Percentiles rank a stretch among this genome's conserved stretches.
Evolutionary conservation across 2,113 vertebrate genomes (phyloP).

Genomic region (Carassius carassius): DNA sequence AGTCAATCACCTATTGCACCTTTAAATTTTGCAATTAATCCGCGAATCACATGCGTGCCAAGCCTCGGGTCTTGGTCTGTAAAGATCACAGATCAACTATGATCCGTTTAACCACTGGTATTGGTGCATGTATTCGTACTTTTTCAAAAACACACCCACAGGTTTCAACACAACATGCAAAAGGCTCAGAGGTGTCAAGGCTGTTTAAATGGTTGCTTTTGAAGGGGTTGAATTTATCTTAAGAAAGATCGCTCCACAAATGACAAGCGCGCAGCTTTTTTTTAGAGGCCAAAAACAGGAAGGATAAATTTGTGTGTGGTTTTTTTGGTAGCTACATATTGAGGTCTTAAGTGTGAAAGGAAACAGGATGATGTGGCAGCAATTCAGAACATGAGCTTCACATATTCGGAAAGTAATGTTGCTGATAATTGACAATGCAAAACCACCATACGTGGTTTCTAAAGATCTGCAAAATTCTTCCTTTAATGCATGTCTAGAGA

Average conservation of each 20-base stretch:
- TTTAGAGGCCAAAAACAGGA: neutral
- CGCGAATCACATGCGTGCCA: no score
- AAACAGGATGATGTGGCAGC: neutral
- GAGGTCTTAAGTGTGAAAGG: neutral
- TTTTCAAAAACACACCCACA: neutral
- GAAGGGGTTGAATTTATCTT: neutral
- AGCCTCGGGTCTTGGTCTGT: no score
- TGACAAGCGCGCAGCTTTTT: neutral
- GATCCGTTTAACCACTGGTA: neutral
- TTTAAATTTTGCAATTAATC: no score
- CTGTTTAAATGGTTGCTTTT: neutral
- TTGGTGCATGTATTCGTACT: neutral
- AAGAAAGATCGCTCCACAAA: neutral
- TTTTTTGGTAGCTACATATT: neutral
- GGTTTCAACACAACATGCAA: neutral
- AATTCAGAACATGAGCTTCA: neutral
- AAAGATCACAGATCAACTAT: no score
- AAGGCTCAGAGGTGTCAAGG: neutral
- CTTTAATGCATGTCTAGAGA: neutral
- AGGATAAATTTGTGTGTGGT: neutral
- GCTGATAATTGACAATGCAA: neutral
- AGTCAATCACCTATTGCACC: no score
- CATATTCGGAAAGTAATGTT: neutral
- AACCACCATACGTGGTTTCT: neutral
- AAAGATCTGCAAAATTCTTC: neutral